Evolutionary conservation across 1,140 invertebrate species (phyloP), one percentile per base, ranked within the genome.

Genomic region (Drosophila seguyi): DNA sequence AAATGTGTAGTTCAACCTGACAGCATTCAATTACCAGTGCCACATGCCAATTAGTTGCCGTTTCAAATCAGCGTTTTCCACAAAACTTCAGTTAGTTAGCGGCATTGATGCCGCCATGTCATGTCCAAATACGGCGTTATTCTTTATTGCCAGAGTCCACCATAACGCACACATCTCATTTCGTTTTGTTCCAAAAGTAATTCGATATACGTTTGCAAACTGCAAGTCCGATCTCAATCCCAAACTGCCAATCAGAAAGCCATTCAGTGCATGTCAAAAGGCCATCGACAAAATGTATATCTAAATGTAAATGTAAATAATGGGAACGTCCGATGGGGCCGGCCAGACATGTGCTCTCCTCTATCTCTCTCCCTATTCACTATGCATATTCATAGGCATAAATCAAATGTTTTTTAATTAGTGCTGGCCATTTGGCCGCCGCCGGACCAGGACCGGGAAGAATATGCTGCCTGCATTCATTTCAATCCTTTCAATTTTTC

Each of bases 341-440:
- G 5, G 16, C 11, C 34, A 25, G 44, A 22, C 34, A 44, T 42
- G 27, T 13, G 52, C 39, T 41, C 53, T 7, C 22, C 25, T 25
- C 25, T n/a, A n/a, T 25, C 25, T 25, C 25, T 25, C 25, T 2
- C 36, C 6, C 66, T n/a, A 82, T 69, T 83, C 80, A 82, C n/a
- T n/a, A 79, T 82, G 80, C 80, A 83, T 83, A 83, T 83, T 83
- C 80, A 83, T 83, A 55, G 80, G 72, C 81, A 84, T 84, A 84
- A 84, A 84, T 84, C 81, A 84, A 84, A 84, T 84, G 81, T 84
- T 79, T 84, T 83, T 84, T 84, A 84, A 84, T 84, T 84, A 84
- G 65, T 66, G 59, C 77, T 65, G 76, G 53, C 63, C 72, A 60
- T 69, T 55, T 62, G 66, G 48, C 42, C 34, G 48, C 42, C 34